Evolutionary conservation across 1,140 invertebrate species (phyloP), one percentile per base, ranked within the genome.

Genomic region (Drosophila guanche): DNA sequence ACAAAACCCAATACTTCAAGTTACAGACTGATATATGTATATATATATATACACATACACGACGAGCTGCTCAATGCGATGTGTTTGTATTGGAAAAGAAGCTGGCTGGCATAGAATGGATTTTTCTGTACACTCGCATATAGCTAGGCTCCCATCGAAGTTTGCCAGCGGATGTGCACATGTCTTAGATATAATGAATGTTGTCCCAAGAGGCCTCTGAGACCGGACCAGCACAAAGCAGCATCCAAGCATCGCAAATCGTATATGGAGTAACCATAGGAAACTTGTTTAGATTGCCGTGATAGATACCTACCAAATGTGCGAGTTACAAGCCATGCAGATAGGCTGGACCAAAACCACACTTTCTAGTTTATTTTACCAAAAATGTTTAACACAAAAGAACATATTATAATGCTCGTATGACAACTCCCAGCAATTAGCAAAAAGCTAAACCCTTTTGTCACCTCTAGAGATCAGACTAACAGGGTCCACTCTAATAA

Each of bases 281-380:
- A 85, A 85, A 84, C 80, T 79, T 71, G 80, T 85, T 84, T 83
- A 48, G 80, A 62, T 74, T 79, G 71, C 56, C 43, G 22, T 57
- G 50, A 78, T 78, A 66, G 71, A 54, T 55, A 69, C n/a, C 77
- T 55, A 69, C n/a, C 77, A 41, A 65, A 74, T 41, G 20, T 37
- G 41, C 37, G 43, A 48, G 61, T 51, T 79, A 74, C 60, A 75
- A 33, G 12, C 40, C 22, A 12, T 33, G 10, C 40, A 10, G 51
- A 60, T 78, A 5, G 56, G 43, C 48, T 73, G 73, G 58, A 76
- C 73, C 76, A 33, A 66, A 42, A 58, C 33, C 4, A 1, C 3
- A 37, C 10, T 12, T 37, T 37, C 16, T 20, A 0, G 16, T 10
- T 12, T 12, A 37, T 10, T 10, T 12, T 12, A 37, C 3, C 10